Conservation (phyloP, 1,140 invertebrate genomes). For the Limonius californicus region DNA sequence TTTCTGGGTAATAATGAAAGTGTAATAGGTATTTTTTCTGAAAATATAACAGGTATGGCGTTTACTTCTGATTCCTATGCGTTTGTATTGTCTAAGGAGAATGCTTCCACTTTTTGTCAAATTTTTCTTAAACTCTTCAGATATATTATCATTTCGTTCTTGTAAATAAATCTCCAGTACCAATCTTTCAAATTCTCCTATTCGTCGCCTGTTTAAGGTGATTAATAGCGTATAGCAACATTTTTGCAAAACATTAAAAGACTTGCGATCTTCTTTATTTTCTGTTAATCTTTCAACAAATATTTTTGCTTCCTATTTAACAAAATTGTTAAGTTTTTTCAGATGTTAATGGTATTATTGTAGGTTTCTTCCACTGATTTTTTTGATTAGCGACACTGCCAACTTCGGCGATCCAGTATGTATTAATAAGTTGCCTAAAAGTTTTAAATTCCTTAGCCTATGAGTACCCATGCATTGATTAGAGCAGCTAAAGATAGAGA, state of each 20-base stretch:
- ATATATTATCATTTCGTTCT: not conserved
- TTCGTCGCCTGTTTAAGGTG: no score
- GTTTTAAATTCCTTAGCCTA: not conserved
- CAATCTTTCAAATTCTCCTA: not conserved
- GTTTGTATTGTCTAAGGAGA: not conserved
- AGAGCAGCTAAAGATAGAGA: no score
- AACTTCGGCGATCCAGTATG: no score
- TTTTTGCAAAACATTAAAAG: no score
- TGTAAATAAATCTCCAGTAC: not conserved
- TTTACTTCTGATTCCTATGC: not conserved
- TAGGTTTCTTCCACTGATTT: slow-evolving; percentile 4
- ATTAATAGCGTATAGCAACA: not conserved
- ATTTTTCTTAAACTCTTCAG: no score
- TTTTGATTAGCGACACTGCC: not conserved
- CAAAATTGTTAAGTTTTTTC: no score
- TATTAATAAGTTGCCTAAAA: not conserved
- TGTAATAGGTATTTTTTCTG: not conserved
- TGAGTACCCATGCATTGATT: no score
- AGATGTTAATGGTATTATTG: no score
- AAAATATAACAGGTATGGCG: no score
- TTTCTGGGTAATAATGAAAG: no score
- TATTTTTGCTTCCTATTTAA: not conserved
- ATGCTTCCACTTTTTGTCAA: not conserved
- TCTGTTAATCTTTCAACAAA: not conserved
- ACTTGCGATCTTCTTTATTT: not conserved